phyloP scores from a whole-genome alignment of 2,113 vertebrate genomes.

The Pithys albifrons region DNA sequence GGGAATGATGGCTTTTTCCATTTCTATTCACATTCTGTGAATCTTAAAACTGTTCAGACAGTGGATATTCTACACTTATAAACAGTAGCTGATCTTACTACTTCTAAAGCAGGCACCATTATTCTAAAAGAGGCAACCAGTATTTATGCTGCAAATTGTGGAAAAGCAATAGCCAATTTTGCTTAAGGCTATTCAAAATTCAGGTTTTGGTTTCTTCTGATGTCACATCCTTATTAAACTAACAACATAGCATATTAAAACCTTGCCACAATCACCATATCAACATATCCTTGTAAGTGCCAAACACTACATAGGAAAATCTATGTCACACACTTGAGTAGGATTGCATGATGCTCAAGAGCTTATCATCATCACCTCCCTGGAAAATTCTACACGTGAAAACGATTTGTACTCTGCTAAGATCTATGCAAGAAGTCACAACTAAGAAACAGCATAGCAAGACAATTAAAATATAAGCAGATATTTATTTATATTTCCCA shows the following conservation, averaged over 20 bases:
- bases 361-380: not conserved
- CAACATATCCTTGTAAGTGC: not conserved
- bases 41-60: slow-evolving; percentile 18
- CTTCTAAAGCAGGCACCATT: not conserved
- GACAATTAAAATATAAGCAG: not conserved
- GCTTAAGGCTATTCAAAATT: not conserved
- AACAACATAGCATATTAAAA: not conserved
- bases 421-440: not conserved
- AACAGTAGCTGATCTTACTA: not conserved
- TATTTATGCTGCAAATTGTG: not conserved
- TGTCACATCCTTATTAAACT: slow-evolving; percentile 28
- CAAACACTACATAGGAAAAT: slow-evolving; percentile 12
- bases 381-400: slow-evolving; percentile 4
- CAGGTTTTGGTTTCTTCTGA: slow-evolving; percentile 4
- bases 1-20: not conserved
- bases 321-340: not conserved
- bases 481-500: not conserved
- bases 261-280: not conserved
- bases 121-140: not conserved
- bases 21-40: not conserved
- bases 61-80: not conserved
- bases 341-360: not conserved
- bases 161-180: not conserved
- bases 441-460: not conserved
- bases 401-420: not conserved